Evolutionary conservation across 2,888 invertebrate species (phyloP).

Genomic region (Aleiodes leptofemur): DNA sequence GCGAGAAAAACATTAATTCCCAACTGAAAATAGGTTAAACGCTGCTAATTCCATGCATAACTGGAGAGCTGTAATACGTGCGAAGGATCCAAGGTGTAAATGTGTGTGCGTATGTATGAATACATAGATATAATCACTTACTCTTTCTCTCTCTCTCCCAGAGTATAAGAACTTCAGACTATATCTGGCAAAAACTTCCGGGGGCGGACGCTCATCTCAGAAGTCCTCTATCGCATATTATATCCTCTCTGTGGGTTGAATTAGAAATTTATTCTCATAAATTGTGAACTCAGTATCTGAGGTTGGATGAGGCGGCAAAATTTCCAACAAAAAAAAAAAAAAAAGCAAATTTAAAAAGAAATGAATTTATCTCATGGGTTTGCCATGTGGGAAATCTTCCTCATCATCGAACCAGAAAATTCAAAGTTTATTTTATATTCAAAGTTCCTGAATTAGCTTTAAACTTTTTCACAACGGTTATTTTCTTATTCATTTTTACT

Average conservation of each 20-base stretch:
- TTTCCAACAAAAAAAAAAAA: neutral
- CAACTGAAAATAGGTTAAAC: slow-evolving; percentile 12
- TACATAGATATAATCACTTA: no score
- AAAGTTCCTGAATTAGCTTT: neutral
- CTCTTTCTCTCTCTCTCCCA: no score
- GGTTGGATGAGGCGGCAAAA: neutral
- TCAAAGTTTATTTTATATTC: slow-evolving; percentile 15
- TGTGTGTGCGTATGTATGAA: no score
- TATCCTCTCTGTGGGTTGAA: slow-evolving; percentile 6
- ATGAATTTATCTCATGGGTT: slow-evolving; percentile 9
- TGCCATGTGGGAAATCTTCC: slow-evolving; percentile 29
- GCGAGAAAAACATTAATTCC: neutral
- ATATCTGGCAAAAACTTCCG: slow-evolving; percentile 23
- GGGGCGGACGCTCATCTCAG: slow-evolving; percentile 4
- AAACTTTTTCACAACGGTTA: neutral
- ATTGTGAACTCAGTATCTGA: slow-evolving; percentile 21
- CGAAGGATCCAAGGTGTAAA: neutral
- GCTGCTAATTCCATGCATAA: slow-evolving; percentile 2
- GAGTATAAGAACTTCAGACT: slow-evolving; percentile 23
- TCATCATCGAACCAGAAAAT: slow-evolving; percentile 17
- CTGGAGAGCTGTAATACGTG: neutral
- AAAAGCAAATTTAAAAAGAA: neutral
- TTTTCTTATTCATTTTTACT: no score
- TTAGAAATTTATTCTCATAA: slow-evolving; percentile 2
- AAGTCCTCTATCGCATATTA: slow-evolving; percentile 13